Evolutionary conservation across 2,113 vertebrate species (phyloP).

Genomic region (Corynorhinus townsendii): DNA sequence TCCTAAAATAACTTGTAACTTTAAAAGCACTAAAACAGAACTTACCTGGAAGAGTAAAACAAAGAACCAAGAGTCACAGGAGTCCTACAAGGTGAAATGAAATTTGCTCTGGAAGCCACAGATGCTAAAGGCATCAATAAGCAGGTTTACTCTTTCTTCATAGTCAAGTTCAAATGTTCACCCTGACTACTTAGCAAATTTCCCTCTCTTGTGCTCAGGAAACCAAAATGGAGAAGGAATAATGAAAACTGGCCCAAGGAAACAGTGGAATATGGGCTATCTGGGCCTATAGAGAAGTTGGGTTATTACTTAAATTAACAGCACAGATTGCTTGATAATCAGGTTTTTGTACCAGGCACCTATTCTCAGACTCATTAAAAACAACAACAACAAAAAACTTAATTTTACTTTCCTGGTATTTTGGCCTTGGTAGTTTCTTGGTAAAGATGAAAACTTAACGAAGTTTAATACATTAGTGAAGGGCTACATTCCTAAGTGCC

Average conservation of each 20-base stretch:
- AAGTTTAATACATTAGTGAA: background rate
- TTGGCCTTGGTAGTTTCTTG: background rate
- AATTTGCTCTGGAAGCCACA: background rate
- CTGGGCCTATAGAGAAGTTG: background rate
- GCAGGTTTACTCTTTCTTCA: background rate
- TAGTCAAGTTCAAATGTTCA: background rate
- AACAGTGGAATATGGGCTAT: background rate
- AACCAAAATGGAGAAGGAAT: background rate
- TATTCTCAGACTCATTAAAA: background rate
- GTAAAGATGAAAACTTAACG: background rate
- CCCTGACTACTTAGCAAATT: background rate
- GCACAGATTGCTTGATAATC: background rate
- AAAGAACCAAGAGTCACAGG: background rate
- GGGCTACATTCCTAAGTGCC: background rate
- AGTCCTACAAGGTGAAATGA: background rate
- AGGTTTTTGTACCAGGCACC: background rate
- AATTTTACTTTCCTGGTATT: background rate
- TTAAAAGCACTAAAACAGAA: background rate
- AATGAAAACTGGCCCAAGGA: background rate
- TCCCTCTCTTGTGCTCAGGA: background rate
- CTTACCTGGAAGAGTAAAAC: background rate
- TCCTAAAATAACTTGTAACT: background rate
- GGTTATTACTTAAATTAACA: background rate
- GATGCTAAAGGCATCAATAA: background rate
- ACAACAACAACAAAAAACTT: no score